Conservation (phyloP, 1,140 invertebrate species). For the Ceratina australensis region DNA sequence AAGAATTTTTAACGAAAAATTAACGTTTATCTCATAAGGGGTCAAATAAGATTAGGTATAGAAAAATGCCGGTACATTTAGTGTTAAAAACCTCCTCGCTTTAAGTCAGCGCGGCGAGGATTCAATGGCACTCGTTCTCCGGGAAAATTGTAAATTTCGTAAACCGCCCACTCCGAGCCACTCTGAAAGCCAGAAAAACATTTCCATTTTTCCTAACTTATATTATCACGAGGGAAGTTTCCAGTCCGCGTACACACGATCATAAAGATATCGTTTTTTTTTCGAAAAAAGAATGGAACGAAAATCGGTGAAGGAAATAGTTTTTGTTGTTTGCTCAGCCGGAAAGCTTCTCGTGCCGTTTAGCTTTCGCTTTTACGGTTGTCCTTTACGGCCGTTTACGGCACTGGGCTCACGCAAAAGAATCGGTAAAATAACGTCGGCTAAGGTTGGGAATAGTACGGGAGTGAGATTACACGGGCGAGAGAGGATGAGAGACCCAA, state of each 20-base stretch:
- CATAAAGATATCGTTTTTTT: slow-evolving; percentile 1
- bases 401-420: slow-evolving; percentile 28
- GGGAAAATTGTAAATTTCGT: slow-evolving; percentile 28
- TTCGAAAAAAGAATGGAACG: not conserved
- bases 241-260: not conserved
- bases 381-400: slow-evolving; percentile 31
- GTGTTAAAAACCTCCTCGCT: not conserved
- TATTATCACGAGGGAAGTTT: not conserved
- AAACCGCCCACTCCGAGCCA: slow-evolving; percentile 11
- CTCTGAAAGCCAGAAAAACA: not conserved
- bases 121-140: slow-evolving; percentile 23
- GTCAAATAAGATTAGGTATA: too few relatives aligned
- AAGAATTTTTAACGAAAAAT: too few relatives aligned
- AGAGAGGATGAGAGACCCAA: slow-evolving; percentile 52
- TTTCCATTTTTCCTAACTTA: not conserved
- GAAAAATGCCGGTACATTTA: too few relatives aligned
- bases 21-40: too few relatives aligned
- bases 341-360: slow-evolving; percentile 11
- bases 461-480: slow-evolving; percentile 55
- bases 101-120: slow-evolving; percentile 7
- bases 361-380: slow-evolving; percentile 32
- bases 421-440: slow-evolving; percentile 51
- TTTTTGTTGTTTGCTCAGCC: slow-evolving; percentile 20
- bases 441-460: slow-evolving; percentile 18
- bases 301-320: not conserved